Percentiles rank a stretch among this genome's conserved stretches.
These are phyloP conservation scores for Myiotriccus ornatus DNA, from an alignment of 2,797 vertebrate species.

Conservation along the genomic window DNA sequence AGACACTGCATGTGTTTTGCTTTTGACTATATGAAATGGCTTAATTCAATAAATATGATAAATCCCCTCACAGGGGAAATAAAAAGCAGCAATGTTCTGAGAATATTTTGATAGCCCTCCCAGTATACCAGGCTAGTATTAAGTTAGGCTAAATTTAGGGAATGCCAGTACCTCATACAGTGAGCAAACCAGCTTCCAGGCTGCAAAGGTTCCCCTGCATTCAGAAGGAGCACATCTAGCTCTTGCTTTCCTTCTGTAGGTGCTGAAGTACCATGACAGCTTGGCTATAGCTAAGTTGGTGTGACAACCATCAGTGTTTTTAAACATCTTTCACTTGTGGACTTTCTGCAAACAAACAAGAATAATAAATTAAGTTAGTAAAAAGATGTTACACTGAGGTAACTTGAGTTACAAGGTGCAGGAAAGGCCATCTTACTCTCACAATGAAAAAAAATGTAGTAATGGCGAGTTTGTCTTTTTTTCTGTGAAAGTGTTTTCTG, in stretches of 20 bases:
- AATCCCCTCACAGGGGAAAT: background rate
- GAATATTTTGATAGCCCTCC: background rate
- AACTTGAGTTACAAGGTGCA: background rate
- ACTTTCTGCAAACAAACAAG: background rate
- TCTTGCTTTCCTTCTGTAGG: background rate
- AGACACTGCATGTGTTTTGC: background rate
- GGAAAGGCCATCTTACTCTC: background rate
- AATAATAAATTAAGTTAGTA: background rate
- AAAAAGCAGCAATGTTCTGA: accelerated
- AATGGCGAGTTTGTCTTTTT: background rate
- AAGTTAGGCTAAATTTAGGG: background rate
- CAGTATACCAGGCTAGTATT: accelerated
- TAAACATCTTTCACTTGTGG: background rate
- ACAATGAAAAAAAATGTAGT: background rate
- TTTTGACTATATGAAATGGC: background rate
- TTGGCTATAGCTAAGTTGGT: background rate
- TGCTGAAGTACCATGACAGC: background rate
- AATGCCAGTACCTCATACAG: background rate
- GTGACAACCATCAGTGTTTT: background rate
- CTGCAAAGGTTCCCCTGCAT: background rate
- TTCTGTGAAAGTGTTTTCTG: background rate
- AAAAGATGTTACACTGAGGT: background rate
- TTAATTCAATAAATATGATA: background rate
- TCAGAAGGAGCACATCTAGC: background rate
- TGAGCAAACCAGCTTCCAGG: background rate